Percentiles rank a stretch among this genome's conserved stretches.
Evolutionary conservation across 2,888 invertebrate genomes (phyloP).

Genomic region (Cheilosia vernalis): DNA sequence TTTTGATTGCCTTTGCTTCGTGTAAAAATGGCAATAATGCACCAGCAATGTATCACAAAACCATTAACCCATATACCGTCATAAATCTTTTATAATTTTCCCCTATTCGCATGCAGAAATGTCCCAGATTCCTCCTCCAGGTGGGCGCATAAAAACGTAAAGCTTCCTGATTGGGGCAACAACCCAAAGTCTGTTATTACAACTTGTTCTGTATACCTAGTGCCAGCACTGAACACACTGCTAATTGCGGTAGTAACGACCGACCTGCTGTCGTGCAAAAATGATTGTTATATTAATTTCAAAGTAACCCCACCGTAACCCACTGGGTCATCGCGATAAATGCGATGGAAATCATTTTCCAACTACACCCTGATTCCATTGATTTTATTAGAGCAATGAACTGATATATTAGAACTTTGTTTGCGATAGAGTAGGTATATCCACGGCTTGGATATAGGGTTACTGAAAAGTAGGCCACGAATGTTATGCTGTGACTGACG

Average conservation of each 20-base stretch:
- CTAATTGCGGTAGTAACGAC: conserved; percentile 5
- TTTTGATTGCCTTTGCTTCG: neutral
- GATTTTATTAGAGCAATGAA: conserved; percentile 51
- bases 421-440: neutral
- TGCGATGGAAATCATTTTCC: conserved; percentile 20
- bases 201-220: neutral
- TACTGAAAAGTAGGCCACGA: conserved; percentile 27
- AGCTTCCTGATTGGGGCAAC: neutral
- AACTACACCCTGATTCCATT: conserved; percentile 49
- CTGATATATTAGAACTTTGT: conserved; percentile 36
- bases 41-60: neutral
- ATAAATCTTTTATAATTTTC: neutral
- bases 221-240: neutral
- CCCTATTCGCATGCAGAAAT: conserved; percentile 24
- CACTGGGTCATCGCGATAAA: conserved; percentile 48
- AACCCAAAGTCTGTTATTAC: conserved; percentile 12
- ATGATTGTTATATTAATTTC: conserved; percentile 46
- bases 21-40: neutral
- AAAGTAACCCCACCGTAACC: neutral
- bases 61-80: conserved; percentile 20
- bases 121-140: conserved; percentile 10
- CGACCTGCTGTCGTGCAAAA: conserved; percentile 51
- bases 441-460: neutral
- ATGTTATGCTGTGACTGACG: neutral
- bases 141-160: neutral